Evolutionary conservation across 2,888 invertebrate species (phyloP).

Genomic region (Cataglyphis albicans): DNA sequence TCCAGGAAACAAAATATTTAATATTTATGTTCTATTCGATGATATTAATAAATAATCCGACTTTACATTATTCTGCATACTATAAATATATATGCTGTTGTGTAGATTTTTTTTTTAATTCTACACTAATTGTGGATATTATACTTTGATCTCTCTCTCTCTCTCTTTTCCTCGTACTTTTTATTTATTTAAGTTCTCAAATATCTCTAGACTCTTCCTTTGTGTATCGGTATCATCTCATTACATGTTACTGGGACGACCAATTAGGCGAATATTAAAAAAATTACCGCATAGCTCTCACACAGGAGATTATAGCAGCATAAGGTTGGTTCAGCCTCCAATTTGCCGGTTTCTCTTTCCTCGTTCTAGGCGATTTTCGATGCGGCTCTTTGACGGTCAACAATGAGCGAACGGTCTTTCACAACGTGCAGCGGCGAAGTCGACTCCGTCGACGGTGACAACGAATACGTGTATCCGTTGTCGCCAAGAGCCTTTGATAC

Average conservation of each 20-base stretch:
- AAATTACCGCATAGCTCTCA: slow-evolving; percentile 11
- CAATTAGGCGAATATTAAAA: slow-evolving; percentile 27
- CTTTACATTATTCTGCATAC: neutral
- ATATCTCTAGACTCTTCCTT: neutral
- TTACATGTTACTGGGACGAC: neutral
- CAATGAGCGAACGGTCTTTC: slow-evolving; percentile 49
- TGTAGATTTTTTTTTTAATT: neutral
- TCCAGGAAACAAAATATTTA: neutral
- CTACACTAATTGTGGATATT: neutral
- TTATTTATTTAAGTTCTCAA: slow-evolving; percentile 2
- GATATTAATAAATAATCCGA: slow-evolving; percentile 1
- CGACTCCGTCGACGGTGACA: slow-evolving; percentile 33
- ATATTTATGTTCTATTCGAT: neutral
- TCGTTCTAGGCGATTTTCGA: slow-evolving; percentile 59
- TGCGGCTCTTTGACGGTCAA: slow-evolving; percentile 53
- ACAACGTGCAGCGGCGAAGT: slow-evolving; percentile 54
- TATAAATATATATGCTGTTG: neutral
- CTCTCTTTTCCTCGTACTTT: neutral
- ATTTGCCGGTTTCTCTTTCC: slow-evolving; percentile 64
- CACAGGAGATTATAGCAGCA: slow-evolving; percentile 11
- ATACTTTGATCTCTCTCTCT: neutral
- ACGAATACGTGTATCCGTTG: slow-evolving; percentile 4
- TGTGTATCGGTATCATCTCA: neutral
- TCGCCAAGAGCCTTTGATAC: slow-evolving; percentile 40
- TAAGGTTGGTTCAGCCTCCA: slow-evolving; percentile 48